Base-by-base conservation (phyloP, 2,888 invertebrate species). In the Ectemnius continuus region DNA sequence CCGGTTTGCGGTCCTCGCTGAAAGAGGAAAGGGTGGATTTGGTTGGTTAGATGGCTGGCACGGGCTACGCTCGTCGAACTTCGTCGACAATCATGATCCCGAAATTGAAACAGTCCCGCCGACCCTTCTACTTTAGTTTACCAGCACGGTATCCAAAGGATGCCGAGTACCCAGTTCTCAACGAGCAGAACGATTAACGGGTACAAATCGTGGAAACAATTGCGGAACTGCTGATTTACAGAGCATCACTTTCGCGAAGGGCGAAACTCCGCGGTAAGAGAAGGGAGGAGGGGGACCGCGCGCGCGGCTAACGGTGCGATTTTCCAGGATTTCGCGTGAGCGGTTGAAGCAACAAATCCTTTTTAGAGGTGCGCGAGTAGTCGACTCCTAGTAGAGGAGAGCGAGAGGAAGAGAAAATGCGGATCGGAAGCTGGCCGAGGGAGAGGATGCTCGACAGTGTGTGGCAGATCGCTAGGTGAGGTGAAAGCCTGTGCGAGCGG, bases 321-420 rank as follows among this genome's bases (percentile, higher is more conserved):
- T 70, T 70, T 70, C 67, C 63, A 48, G 64, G 66, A 67, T 73
- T 67, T 68, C 8, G 56, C 69, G 67, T 8, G 62, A 59, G 60
- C 63, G 73, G 56, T 67, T 57, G 70, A 46, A 48, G 66, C 76
- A 23, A 52, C 69, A 73, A 75, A 81, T 79, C 81, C 76, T 81
- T 81, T 76, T 79, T 70, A 67, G 71, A 46, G 72, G 64, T 48
- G 23, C 65, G 73, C 52, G 66, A 36, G 62, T 6, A 23, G 36
- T 36, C 36, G 36, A 36, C 8, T 11, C 11, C 36, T 36, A 36
- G 36, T 8, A 11, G 36, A 36, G 36, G 1, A 52, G 36, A 36
- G 69, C 52, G 23, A 8, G 58, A 62, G 58, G 5, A 16, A 13
- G 52, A 52, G 52, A 16, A 67, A 60, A 60, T 59, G 46, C 14